These are phyloP conservation scores for Candoia aspera DNA, from an alignment of 2,113 vertebrate species.

Conservation along the genomic window DNA sequence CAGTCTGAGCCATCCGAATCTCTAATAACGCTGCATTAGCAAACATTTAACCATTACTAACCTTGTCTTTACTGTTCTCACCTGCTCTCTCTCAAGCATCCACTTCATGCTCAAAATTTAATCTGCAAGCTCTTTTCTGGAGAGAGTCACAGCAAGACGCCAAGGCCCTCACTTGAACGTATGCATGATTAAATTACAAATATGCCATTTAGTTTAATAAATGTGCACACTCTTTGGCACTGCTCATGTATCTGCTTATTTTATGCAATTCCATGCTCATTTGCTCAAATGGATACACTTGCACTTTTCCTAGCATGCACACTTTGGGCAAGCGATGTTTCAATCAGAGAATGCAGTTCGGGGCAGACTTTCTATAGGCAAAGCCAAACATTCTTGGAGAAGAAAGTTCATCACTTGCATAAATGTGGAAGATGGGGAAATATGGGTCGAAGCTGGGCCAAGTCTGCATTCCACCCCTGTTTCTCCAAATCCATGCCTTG, in stretches of 20 bases:
- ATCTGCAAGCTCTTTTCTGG: neutral
- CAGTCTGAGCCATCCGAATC: neutral
- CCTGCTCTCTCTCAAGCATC: neutral
- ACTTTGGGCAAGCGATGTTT: neutral
- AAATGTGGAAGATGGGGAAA: neutral
- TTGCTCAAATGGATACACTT: neutral
- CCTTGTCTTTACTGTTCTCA: neutral
- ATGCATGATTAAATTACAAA: neutral
- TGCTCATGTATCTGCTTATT: neutral
- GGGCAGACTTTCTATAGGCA: neutral
- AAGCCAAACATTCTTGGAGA: neutral
- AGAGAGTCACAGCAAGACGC: neutral
- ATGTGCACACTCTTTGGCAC: neutral
- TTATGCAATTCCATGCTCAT: neutral
- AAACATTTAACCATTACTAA: neutral
- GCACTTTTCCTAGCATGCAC: neutral
- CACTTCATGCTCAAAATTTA: neutral
- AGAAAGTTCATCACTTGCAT: neutral
- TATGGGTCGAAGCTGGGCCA: neutral
- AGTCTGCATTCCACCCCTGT: neutral
- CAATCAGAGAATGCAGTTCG: neutral
- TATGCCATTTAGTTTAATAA: neutral
- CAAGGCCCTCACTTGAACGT: neutral
- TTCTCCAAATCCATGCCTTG: neutral
- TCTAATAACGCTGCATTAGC: neutral